A percentile compares a stretch with the other conserved stretches of the same genome.
These are phyloP conservation scores for Pomatostomus ruficeps DNA, from an alignment of 2,113 vertebrate genomes.

Conservation along the genomic window DNA sequence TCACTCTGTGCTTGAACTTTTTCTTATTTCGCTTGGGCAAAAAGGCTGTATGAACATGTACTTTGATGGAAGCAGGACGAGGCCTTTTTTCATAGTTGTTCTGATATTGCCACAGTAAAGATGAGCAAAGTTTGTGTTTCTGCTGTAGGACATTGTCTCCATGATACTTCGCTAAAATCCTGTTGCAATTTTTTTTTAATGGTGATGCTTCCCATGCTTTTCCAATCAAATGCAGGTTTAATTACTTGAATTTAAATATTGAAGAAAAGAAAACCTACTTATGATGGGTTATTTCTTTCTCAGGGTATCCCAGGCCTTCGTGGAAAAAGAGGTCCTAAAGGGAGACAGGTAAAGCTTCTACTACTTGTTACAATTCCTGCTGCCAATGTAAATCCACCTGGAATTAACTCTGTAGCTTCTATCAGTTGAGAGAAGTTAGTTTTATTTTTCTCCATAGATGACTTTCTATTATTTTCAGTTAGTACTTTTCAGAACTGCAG, in stretches of 20 bases:
- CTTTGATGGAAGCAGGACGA: background rate
- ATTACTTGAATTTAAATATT: background rate
- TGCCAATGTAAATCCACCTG: background rate
- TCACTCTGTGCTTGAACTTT: background rate
- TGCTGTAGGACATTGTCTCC: background rate
- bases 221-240: background rate
- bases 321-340: conserved; percentile 89
- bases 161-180: background rate
- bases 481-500: background rate
- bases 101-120: background rate
- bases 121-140: background rate
- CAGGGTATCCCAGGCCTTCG: conserved; percentile 85
- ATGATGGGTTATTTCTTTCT: background rate
- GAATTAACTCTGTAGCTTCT: background rate
- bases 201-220: background rate
- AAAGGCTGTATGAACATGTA: background rate
- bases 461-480: background rate
- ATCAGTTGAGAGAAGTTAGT: background rate
- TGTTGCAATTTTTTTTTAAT: background rate
- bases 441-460: background rate
- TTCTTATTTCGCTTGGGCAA: background rate
- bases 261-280: background rate
- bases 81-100: background rate
- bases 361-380: background rate
- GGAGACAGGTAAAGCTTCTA: conserved; percentile 80